Conservation (phyloP, 2,113 vertebrate species). For the Labeo catla region DNA sequence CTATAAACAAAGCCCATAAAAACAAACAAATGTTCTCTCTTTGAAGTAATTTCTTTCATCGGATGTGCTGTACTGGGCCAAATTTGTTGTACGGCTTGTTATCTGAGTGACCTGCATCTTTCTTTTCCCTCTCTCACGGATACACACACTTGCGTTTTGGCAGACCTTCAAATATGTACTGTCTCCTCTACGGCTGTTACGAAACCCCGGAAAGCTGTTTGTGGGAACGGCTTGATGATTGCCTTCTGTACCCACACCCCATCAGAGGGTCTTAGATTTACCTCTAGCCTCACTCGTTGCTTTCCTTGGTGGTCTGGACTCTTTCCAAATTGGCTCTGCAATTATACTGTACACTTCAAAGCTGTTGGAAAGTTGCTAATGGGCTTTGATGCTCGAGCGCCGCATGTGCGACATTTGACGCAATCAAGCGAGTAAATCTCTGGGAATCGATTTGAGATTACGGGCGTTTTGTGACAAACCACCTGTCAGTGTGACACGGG, state of each 20-base stretch:
- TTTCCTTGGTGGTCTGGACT: conserved; percentile 51
- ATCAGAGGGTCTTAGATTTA: conserved; percentile 11
- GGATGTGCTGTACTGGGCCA: background rate
- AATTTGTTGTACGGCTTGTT: background rate
- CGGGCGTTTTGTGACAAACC: conserved; percentile 21
- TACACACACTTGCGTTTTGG: conserved; percentile 12
- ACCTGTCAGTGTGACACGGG: conserved; percentile 21
- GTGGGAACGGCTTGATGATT: conserved; percentile 36
- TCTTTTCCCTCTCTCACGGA: background rate
- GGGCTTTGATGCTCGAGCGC: conserved; percentile 52
- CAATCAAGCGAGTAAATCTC: conserved; percentile 57
- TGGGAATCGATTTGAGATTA: conserved; percentile 52
- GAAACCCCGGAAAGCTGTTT: conserved; percentile 37
- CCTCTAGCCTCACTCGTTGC: conserved; percentile 12
- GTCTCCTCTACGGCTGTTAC: conserved; percentile 15
- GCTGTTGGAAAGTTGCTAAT: conserved; percentile 62
- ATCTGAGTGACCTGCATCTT: conserved; percentile 7
- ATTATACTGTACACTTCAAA: conserved; percentile 67
- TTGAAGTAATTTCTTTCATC: background rate
- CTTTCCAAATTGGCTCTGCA: conserved; percentile 54
- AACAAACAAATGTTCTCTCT: background rate
- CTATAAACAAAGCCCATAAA: conserved; percentile 4
- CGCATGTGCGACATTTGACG: conserved; percentile 53
- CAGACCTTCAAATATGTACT: conserved; percentile 28
- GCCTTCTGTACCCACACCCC: background rate